Evolutionary conservation across 2,888 invertebrate genomes (phyloP).

Genomic region (Chrysodeixis includens): DNA sequence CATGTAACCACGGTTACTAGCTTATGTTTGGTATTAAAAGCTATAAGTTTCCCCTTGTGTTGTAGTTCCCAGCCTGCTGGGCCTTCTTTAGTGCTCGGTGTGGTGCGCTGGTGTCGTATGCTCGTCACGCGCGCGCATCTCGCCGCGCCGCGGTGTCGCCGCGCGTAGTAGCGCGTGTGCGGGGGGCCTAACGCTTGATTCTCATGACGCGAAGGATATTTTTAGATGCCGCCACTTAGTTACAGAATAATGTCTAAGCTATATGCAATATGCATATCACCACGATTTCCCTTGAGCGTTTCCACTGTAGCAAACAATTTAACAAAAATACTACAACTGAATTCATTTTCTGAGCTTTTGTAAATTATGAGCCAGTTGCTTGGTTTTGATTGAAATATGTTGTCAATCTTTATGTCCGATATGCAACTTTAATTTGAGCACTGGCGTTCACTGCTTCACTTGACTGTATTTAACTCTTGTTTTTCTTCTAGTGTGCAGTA

Average conservation of each 20-base stretch:
- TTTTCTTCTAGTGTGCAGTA: too few species aligned
- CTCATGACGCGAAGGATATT: slow-evolving; percentile 39
- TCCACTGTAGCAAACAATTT: not conserved
- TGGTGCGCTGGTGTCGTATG: slow-evolving; percentile 51
- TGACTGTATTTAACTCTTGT: too few species aligned
- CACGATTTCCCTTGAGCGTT: slow-evolving; percentile 2
- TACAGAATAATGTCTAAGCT: slow-evolving; percentile 19
- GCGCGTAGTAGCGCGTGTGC: slow-evolving; percentile 58
- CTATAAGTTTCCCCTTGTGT: too few species aligned
- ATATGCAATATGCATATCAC: slow-evolving; percentile 4
- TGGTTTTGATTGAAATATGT: too few species aligned
- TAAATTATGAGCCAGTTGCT: not conserved
- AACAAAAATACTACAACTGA: not conserved
- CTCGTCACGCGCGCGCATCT: slow-evolving; percentile 63
- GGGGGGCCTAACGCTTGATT: slow-evolving; percentile 53
- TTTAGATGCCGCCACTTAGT: slow-evolving; percentile 36
- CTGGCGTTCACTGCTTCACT: too few species aligned
- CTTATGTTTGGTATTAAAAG: not conserved
- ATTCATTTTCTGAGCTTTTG: not conserved
- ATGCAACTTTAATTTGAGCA: too few species aligned
- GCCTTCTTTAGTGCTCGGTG: not conserved
- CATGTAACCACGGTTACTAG: not conserved
- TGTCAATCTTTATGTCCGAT: too few species aligned
- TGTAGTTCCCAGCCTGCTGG: not conserved
- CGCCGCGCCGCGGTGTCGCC: slow-evolving; percentile 60